A percentile compares a stretch with the other conserved stretches of the same genome.
Conservation (phyloP, 2,888 invertebrate genomes). For the Melieria omissa region DNA sequence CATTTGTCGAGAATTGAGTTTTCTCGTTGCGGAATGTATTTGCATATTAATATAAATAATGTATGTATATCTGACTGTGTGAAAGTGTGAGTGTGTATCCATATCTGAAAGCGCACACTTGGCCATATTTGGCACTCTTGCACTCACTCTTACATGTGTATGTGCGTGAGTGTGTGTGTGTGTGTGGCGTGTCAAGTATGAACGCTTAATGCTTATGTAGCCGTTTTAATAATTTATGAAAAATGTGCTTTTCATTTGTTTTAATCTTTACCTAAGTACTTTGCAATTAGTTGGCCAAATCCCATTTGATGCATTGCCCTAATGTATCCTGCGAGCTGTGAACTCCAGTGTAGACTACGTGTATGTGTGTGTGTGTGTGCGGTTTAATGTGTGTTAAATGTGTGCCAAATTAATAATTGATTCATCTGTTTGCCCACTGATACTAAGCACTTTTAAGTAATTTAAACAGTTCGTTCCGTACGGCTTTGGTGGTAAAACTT, state of each 20-base stretch:
- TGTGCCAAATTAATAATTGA: no score
- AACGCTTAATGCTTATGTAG: slow-evolving; percentile 12
- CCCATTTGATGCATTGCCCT: slow-evolving; percentile 47
- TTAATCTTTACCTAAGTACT: slow-evolving; percentile 62
- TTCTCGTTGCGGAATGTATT: slow-evolving; percentile 50
- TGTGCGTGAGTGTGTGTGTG: slow-evolving; percentile 31
- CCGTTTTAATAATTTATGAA: slow-evolving; percentile 60
- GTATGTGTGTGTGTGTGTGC: background rate
- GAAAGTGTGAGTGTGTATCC: slow-evolving; percentile 15
- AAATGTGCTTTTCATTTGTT: slow-evolving; percentile 50
- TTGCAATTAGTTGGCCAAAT: slow-evolving; percentile 64
- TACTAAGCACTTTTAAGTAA: no score
- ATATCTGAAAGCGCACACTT: background rate
- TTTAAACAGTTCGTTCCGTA: no score
- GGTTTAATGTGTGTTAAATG: no score
- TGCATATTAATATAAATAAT: slow-evolving; percentile 51
- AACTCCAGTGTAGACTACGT: no score
- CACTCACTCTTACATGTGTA: slow-evolving; percentile 24
- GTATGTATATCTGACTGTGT: slow-evolving; percentile 39
- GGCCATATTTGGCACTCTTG: background rate
- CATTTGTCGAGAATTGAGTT: slow-evolving; percentile 47
- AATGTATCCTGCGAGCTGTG: no score
- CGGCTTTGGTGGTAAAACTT: no score
- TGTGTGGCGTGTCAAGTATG: slow-evolving; percentile 38
- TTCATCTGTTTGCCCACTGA: no score